Conservation (phyloP, 1,140 invertebrate genomes). For the Scaptodrosophila lebanonensis region DNA sequence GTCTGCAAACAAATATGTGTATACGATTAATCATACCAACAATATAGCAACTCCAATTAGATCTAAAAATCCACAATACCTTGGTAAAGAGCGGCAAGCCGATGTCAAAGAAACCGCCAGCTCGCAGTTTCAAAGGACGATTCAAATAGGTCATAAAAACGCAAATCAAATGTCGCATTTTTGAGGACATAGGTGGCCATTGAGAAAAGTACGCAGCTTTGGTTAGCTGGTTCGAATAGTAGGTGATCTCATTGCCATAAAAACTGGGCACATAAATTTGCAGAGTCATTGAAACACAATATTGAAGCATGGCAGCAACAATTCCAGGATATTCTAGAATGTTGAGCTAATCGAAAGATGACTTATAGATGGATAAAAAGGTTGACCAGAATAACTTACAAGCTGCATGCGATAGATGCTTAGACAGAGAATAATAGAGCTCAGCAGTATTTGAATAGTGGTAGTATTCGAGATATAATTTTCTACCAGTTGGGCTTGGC, state of each 20-base stretch:
- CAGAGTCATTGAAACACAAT: slow-evolving; percentile 39
- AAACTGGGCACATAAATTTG: slow-evolving; percentile 55
- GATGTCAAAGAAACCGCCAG: slow-evolving; percentile 47
- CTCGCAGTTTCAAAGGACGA: slow-evolving; percentile 27
- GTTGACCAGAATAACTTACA: slow-evolving; percentile 23
- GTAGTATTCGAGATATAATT: slow-evolving; percentile 42
- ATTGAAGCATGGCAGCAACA: slow-evolving; percentile 42
- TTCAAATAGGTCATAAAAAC: slow-evolving; percentile 54
- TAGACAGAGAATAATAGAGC: slow-evolving; percentile 49
- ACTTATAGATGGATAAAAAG: not conserved
- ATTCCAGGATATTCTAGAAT: slow-evolving; percentile 13
- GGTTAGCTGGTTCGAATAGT: slow-evolving; percentile 28
- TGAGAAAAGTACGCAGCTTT: slow-evolving; percentile 30
- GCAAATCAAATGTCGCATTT: slow-evolving; percentile 36
- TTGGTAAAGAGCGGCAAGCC: slow-evolving; percentile 58
- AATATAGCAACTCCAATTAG: not conserved
- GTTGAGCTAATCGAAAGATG: slow-evolving; percentile 10
- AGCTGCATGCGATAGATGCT: slow-evolving; percentile 46
- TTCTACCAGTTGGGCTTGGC: slow-evolving; percentile 20
- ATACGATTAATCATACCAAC: not conserved
- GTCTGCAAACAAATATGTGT: slow-evolving; percentile 29
- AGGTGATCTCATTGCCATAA: slow-evolving; percentile 51
- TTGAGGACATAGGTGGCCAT: slow-evolving; percentile 39
- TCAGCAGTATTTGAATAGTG: slow-evolving; percentile 49
- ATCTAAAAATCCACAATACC: slow-evolving; percentile 17